Evolutionary conservation across 2,797 vertebrate species (phyloP), one percentile per base, ranked within the genome.

Genomic region (Anguilla marmorata): DNA sequence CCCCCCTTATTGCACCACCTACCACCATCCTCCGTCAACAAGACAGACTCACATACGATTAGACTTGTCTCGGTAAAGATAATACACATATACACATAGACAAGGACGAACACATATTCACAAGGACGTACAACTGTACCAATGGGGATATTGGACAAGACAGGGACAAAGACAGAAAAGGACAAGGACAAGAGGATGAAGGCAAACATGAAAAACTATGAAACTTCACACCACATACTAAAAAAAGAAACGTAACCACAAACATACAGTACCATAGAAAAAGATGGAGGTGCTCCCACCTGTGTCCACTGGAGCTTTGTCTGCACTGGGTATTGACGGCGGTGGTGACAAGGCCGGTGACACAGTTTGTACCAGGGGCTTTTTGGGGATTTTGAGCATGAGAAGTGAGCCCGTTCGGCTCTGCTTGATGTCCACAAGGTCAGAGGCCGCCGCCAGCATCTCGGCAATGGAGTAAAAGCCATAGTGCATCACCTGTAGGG

Each of bases 401-500:
- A 99, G 74, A 89, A 97, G 89, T 24, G 97, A 97, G 30, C 98
- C 98, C 41, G 92, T 89, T 88, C 94, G 95, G 90, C 95, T 93
- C 90, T 97, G 97, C 60, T 95, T 91, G 87, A 99, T 84, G 0
- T 50, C 1, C 85, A 99, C 76, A 80, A 97, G 85, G 91, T 98
- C 97, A 0, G 93, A 91, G 2, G 95, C 88, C 0, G 96, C 95
- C 27, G 88, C 90, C 82, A 99, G 92, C 92, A 98, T 96, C 91
- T 99, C 97, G 7, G 87, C 90, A 24, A 95, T 88, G 12, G 97
- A 98, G 87, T 94, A 95, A 91, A 98, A 99, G 56, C 98, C 98
- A 0, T 97, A 97, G 8, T 92, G 95, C 0, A 89, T 88, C 66
- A 96, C 95, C 7, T 92, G 93, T 89, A 99, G 97, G 0, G 90